phyloP scores from a whole-genome alignment of 2,797 vertebrate species.

The Mallotus villosus region DNA sequence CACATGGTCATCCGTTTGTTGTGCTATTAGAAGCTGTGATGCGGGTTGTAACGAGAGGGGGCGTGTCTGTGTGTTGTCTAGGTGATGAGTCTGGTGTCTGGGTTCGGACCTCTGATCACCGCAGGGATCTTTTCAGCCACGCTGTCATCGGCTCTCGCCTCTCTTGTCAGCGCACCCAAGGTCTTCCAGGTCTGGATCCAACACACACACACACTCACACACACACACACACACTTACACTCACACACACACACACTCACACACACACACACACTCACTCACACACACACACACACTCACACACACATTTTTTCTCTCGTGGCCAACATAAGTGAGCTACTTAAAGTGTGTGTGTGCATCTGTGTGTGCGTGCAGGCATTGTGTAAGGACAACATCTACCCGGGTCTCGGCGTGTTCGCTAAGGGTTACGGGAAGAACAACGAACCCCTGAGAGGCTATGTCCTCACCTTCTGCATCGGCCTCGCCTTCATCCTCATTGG shows the following conservation, averaged over 20 bases:
- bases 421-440: slow-evolving; percentile 98
- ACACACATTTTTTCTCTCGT: neutral
- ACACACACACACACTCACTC: neutral
- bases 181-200: slow-evolving; percentile 87
- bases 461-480: slow-evolving; percentile 92
- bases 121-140: slow-evolving; percentile 98
- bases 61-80: slow-evolving; percentile 48
- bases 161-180: slow-evolving; percentile 95
- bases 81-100: slow-evolving; percentile 95
- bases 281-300: neutral
- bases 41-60: neutral
- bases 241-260: too few species aligned
- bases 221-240: too few species aligned
- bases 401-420: slow-evolving; percentile 89
- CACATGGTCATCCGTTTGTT: neutral
- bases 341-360: neutral
- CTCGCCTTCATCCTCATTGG: slow-evolving; percentile 97
- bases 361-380: slow-evolving; percentile 77
- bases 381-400: slow-evolving; percentile 97
- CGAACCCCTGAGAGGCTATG: slow-evolving; percentile 91
- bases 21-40: neutral
- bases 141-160: slow-evolving; percentile 92
- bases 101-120: slow-evolving; percentile 89
- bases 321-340: neutral
- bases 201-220: neutral